Evolutionary conservation across 2,113 vertebrate species (phyloP).

Genomic region (Oceanites oceanicus): DNA sequence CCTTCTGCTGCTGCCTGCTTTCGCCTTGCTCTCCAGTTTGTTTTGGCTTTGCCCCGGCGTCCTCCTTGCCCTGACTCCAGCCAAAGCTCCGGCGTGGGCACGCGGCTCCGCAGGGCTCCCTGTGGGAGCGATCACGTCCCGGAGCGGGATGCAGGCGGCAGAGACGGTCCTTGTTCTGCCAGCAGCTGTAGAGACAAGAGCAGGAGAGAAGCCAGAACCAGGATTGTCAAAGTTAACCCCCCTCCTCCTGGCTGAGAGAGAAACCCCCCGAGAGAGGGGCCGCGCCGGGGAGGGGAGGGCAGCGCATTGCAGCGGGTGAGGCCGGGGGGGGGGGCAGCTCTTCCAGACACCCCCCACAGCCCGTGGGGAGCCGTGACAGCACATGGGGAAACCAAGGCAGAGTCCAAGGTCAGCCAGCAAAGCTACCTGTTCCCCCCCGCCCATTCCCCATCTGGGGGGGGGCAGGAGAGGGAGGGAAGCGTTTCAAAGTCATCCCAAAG

Average conservation of each 20-base stretch:
- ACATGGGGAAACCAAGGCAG: not conserved
- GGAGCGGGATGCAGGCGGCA: accelerated
- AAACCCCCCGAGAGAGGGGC: not conserved
- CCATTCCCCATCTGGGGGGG: accelerated
- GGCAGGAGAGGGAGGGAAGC: not conserved
- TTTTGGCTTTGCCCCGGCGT: not conserved
- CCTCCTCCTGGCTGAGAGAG: not conserved
- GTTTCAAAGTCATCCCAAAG: not conserved
- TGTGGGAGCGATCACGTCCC: accelerated
- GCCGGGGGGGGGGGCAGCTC: not conserved
- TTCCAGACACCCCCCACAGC: not conserved
- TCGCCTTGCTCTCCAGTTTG: not conserved
- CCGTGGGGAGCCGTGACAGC: accelerated
- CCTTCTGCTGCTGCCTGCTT: not conserved
- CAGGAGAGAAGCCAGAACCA: not conserved
- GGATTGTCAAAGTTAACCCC: not conserved
- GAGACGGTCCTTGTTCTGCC: accelerated
- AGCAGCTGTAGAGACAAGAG: not conserved
- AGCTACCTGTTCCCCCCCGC: not conserved
- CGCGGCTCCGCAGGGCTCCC: accelerated
- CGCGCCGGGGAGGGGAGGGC: not conserved
- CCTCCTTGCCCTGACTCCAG: not conserved
- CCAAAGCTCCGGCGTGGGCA: accelerated
- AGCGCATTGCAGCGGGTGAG: not conserved
- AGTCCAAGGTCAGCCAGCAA: not conserved